Conservation (phyloP, 2,888 invertebrate genomes). For the Cephus rjabovi region DNA sequence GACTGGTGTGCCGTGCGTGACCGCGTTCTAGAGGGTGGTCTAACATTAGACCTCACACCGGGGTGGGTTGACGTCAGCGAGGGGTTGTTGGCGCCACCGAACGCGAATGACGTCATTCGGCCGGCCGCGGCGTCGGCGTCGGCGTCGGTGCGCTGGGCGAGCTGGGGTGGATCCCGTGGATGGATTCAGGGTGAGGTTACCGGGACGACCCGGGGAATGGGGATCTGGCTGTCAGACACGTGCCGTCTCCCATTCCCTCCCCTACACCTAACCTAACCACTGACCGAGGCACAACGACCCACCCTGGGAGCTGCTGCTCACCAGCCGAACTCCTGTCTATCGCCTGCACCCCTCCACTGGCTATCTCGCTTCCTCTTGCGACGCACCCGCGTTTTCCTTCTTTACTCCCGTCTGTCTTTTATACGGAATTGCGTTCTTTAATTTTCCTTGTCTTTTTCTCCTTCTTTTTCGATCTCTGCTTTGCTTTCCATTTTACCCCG, state of each 20-base stretch:
- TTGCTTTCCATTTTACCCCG: too few species aligned
- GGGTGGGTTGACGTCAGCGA: constrained; percentile 45
- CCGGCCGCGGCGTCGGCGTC: constrained; percentile 25
- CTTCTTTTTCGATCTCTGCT: too few species aligned
- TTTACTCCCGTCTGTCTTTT: too few species aligned
- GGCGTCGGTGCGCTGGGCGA: constrained; percentile 24
- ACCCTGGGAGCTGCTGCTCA: too few species aligned
- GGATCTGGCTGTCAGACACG: constrained; percentile 42
- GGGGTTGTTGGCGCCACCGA: constrained; percentile 49
- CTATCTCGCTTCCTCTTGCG: too few species aligned
- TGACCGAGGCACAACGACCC: not conserved
- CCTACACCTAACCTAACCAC: constrained; percentile 4
- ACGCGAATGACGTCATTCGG: constrained; percentile 53
- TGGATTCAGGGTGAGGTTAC: not conserved
- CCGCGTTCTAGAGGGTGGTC: constrained; percentile 3
- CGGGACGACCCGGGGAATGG: not conserved
- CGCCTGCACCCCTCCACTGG: too few species aligned
- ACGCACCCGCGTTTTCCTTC: too few species aligned
- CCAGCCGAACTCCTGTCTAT: too few species aligned
- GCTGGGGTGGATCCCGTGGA: constrained; percentile 19
- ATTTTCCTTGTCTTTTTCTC: too few species aligned
- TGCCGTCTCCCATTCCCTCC: constrained; percentile 40
- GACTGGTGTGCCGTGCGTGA: constrained; percentile 11
- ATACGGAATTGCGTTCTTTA: too few species aligned
- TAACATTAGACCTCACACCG: not conserved